Evolutionary conservation across 2,888 invertebrate species (phyloP), one percentile per base, ranked within the genome.

Genomic region (Parnassius orleans): DNA sequence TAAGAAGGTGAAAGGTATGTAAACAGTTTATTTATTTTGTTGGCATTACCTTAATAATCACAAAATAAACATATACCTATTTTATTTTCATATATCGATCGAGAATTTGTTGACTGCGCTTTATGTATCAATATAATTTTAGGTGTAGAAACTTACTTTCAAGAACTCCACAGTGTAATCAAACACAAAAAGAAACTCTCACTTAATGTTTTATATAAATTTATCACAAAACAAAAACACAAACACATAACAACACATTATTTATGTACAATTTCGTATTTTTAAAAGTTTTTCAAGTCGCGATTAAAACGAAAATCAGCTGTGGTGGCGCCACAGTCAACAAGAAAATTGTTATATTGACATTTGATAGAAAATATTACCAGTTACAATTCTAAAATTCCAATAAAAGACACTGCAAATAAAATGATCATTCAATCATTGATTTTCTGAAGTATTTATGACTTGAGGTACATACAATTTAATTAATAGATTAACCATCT

Each of bases 71-170:
- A 14, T 15, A 48, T 9, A n/a, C n/a, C n/a, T n/a, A 12, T 48
- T 48, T 14, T 11, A 11, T 53, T 44, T 83, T 83, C 69, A 33
- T 33, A 72, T 88, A 90, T 90, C 86, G 90, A 90, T 90, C 87
- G 86, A 77, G 74, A 81, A 69, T 79, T 79, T 74, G 73, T 77
- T 72, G 66, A 68, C 68, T 67, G 62, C 66, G 69, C 68, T 72
- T 69, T 69, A 69, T 68, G 70, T 63, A 64, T 66, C 66, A 69
- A 54, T 61, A 33, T 33, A 33, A 33, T 33, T 33, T 7, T 33
- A 33, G 5, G 33, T 33, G 33, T 33, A 63, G 57, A 55, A 67
- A 73, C 74, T 74, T 72, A 75, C 73, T 65, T 70, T 60, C 54
- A 64, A 67, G 68, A 56, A 54, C 57, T 56, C 53, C 15, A 61